Base-by-base conservation (phyloP, 1,140 invertebrate species). In the Sinella curviseta region DNA sequence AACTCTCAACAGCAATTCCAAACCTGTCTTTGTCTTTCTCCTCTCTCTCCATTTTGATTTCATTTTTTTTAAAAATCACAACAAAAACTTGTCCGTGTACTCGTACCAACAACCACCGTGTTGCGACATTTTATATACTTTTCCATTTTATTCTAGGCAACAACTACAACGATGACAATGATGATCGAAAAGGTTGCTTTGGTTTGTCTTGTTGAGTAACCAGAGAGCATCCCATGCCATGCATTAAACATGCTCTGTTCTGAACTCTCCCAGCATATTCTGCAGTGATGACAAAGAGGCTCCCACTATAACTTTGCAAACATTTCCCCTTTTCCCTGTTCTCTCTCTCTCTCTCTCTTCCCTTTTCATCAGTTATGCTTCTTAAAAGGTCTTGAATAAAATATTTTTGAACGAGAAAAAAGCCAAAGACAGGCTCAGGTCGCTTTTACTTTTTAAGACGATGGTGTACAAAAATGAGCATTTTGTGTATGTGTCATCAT, bases 361-460 rank as follows among this genome's bases (percentile, higher is more conserved):
- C 57, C 16, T 65, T 26, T 65, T 65, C 57, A 65, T 65, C 57
- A 65, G 57, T 70, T 70, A 70, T 33, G 65, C 65, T 70, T 16
- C 30, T 33, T 70, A 70, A 70, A 70, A 70, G 65, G 65, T 70
- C 65, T 33, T 70, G 65, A 70, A 70, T 70, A 70, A 70, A 70
- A 70, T 70, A 70, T 70, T 70, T 70, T 33, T 65, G 12, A 12
- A 24, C 26, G 65, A 70, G 31, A 70, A 30, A 60, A 4, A 60
- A 70, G 65, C 31, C 31, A 3, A 60, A 60, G 55, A 60, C 55
- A 24, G 3, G 55, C 8, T 16, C n/a, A 24, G 31, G 24, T 24
- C 65, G 16, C 57, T n/a, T n/a, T n/a, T n/a, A n/a, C 57, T 8
- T 26, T 65, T n/a, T 48, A 48, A 48, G 39, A 48, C 57, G 57